Evolutionary conservation across 2,797 vertebrate genomes (phyloP).

Genomic region (Periparus ater): DNA sequence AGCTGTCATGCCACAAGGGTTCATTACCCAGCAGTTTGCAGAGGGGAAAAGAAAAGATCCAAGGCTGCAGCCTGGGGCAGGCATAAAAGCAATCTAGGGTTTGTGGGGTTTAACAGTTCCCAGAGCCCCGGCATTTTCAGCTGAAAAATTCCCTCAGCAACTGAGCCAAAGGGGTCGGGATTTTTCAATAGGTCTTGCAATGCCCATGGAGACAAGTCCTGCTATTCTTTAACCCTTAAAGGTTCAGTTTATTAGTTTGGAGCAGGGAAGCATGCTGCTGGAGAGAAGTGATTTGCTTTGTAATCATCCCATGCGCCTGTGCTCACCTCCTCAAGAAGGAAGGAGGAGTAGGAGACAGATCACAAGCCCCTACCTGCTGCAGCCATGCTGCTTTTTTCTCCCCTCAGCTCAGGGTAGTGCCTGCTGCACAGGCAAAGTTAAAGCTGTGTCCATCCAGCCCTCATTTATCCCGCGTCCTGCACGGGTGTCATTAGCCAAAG

Average conservation of each 20-base stretch:
- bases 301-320: background rate
- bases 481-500: background rate
- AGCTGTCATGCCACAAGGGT: background rate
- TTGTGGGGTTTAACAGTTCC: conserved; percentile 41
- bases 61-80: background rate
- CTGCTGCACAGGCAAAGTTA: background rate
- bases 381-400: background rate
- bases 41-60: conserved; percentile 21
- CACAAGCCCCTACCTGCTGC: background rate
- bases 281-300: conserved; percentile 30
- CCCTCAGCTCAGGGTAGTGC: background rate
- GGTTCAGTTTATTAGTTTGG: conserved; percentile 50
- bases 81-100: conserved; percentile 32
- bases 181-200: conserved; percentile 41
- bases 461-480: background rate
- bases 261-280: conserved; percentile 17
- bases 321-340: conserved; percentile 29
- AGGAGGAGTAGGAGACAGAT: background rate
- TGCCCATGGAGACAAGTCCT: conserved; percentile 62
- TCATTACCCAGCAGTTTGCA: conserved; percentile 48
- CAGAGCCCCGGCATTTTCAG: conserved; percentile 61
- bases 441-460: background rate
- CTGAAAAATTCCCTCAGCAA: conserved; percentile 42
- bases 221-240: conserved; percentile 71
- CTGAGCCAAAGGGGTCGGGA: conserved; percentile 44